A percentile compares a stretch with the other conserved stretches of the same genome.
Conservation (phyloP, 2,113 vertebrate species). For the Gasterosteus aculeatus region DNA sequence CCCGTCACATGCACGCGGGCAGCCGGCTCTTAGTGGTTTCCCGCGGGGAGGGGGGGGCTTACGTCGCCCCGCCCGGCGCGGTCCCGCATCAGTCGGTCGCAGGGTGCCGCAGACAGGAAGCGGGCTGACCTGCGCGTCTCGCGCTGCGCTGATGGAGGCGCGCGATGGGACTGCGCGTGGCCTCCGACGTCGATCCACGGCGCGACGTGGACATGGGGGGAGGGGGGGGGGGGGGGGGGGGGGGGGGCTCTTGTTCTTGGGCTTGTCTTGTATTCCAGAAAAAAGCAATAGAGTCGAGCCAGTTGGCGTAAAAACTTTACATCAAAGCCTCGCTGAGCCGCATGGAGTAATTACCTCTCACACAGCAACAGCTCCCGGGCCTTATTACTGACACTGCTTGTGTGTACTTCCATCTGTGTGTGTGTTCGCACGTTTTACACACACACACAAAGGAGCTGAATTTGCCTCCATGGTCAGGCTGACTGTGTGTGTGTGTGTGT, state of each 20-base stretch:
- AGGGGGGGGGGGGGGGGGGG: too few relatives aligned
- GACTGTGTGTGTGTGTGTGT: neutral
- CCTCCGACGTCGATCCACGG: too few relatives aligned
- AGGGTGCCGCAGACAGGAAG: slow-evolving; percentile 51
- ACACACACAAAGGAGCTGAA: slow-evolving; percentile 14
- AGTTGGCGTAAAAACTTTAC: slow-evolving; percentile 75
- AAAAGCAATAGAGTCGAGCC: slow-evolving; percentile 56
- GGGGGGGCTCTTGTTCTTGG: too few relatives aligned
- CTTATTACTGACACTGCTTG: slow-evolving; percentile 70
- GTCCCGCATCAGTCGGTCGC: slow-evolving; percentile 58
- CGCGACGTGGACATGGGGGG: too few relatives aligned
- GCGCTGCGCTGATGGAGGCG: neutral
- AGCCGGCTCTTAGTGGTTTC: slow-evolving; percentile 76
- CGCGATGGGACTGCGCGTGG: too few relatives aligned
- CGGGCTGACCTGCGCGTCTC: slow-evolving; percentile 52
- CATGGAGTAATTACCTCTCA: slow-evolving; percentile 73
- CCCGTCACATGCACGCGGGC: slow-evolving; percentile 67
- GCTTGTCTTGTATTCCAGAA: slow-evolving; percentile 55
- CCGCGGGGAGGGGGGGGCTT: slow-evolving; percentile 53
- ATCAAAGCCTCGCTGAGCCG: slow-evolving; percentile 68
- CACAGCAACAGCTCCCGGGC: slow-evolving; percentile 70
- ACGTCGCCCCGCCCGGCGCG: too few relatives aligned
- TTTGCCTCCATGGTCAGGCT: slow-evolving; percentile 32
- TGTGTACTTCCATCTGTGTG: slow-evolving; percentile 18
- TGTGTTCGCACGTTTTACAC: slow-evolving; percentile 1